Evolutionary conservation across 2,113 vertebrate genomes (phyloP).

Genomic region (Macquaria australasica): DNA sequence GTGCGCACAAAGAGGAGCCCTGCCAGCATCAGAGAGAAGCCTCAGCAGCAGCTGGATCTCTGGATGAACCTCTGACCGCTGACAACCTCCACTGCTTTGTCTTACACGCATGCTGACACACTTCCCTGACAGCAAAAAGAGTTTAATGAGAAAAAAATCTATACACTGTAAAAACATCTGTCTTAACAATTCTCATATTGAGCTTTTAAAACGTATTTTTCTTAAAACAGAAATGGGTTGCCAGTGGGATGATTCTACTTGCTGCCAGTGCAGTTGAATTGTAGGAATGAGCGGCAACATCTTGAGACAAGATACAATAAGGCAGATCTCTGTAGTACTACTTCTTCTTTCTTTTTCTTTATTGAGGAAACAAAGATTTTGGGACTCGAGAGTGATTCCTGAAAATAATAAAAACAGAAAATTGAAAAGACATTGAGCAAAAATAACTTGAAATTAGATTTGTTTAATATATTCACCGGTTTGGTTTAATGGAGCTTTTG

Average conservation of each 20-base stretch:
- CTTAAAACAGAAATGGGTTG: neutral
- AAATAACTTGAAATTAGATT: neutral
- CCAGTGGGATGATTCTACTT: neutral
- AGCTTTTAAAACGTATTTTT: constrained; percentile 18
- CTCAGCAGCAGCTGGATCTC: constrained; percentile 24
- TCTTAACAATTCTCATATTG: neutral
- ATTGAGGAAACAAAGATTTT: neutral
- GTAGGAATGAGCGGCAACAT: neutral
- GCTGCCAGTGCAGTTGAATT: neutral
- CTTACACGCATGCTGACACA: neutral
- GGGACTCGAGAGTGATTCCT: neutral
- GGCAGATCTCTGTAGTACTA: neutral
- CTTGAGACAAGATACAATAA: neutral
- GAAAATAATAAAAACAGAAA: neutral
- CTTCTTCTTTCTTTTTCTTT: neutral
- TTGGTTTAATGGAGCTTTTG: neutral
- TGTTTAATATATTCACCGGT: neutral
- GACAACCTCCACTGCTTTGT: constrained; percentile 14
- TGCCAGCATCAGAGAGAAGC: constrained; percentile 28
- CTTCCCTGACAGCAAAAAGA: neutral
- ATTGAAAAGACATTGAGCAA: neutral
- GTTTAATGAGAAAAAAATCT: constrained; percentile 17
- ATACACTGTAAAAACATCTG: constrained; percentile 10
- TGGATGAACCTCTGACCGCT: constrained; percentile 14
- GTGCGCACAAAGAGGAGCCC: neutral